These are phyloP conservation scores for Archivesica marissinica DNA, from an alignment of 1,140 invertebrate genomes.

Conservation along the genomic window DNA sequence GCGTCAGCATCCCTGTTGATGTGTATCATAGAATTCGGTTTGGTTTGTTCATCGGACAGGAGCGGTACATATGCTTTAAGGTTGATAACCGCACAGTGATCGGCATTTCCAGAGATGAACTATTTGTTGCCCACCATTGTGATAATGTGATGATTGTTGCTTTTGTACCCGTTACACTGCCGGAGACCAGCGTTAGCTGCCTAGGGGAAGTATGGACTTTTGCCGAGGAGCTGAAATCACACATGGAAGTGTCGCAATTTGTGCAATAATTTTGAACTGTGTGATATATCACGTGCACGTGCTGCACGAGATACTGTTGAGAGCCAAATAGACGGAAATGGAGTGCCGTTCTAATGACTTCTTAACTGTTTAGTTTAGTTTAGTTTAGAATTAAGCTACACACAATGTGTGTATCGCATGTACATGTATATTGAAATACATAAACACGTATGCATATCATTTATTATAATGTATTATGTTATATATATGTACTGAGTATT, in stretches of 20 bases:
- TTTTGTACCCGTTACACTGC: constrained; percentile 9
- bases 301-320: no score
- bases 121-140: constrained; percentile 51
- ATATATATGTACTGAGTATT: no score
- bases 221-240: constrained; percentile 50
- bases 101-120: constrained; percentile 39
- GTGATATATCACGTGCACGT: no score
- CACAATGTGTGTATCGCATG: no score
- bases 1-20: constrained; percentile 43
- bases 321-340: no score
- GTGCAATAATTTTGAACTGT: constrained; percentile 39
- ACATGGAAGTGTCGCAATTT: constrained; percentile 56
- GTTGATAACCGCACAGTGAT: constrained; percentile 45
- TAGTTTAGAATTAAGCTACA: no score
- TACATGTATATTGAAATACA: no score
- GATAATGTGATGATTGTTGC: constrained; percentile 55
- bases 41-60: constrained; percentile 25
- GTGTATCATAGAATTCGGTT: constrained; percentile 31
- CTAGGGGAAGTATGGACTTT: constrained; percentile 57
- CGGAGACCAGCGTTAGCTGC: constrained; percentile 22
- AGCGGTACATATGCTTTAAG: constrained; percentile 47
- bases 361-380: no score
- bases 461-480: no score
- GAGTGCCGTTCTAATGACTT: no score
- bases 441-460: no score